Conservation (phyloP, 2,113 vertebrate genomes). For the Natator depressus region DNA sequence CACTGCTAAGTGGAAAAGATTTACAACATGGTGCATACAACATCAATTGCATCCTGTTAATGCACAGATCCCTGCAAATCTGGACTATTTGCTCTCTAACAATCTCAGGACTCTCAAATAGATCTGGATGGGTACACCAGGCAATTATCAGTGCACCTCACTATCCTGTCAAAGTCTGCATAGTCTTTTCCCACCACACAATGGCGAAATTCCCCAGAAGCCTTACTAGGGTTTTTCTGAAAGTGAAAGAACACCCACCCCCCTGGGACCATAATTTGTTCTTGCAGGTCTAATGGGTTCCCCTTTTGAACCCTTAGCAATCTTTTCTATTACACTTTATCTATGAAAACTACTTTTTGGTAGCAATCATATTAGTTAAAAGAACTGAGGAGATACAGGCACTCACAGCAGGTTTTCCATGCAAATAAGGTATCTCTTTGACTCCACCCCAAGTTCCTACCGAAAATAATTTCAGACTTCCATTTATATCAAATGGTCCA, state of each 20-base stretch:
- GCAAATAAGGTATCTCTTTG: not conserved
- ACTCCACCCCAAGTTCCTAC: not conserved
- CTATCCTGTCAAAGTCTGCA: not conserved
- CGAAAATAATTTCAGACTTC: not conserved
- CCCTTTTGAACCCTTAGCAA: rapidly evolving
- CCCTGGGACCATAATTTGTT: not conserved
- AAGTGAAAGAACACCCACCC: not conserved
- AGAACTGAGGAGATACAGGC: not conserved
- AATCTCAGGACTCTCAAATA: not conserved
- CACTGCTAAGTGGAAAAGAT: constrained; percentile 16
- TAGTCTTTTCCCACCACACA: not conserved
- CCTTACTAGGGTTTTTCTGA: not conserved
- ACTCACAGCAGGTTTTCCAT: not conserved
- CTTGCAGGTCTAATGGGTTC: not conserved
- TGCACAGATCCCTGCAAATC: constrained; percentile 18
- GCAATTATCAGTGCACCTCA: not conserved
- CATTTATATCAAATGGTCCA: not conserved
- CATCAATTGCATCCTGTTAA: not conserved
- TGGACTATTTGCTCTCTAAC: not conserved
- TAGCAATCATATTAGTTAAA: not conserved
- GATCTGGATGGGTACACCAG: not conserved
- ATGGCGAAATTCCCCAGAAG: not conserved
- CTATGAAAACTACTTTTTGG: not conserved
- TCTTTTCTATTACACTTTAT: rapidly evolving
- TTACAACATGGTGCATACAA: not conserved